These are phyloP conservation scores for Tipula lateralis DNA, from an alignment of 2,888 invertebrate species.

Conservation along the genomic window DNA sequence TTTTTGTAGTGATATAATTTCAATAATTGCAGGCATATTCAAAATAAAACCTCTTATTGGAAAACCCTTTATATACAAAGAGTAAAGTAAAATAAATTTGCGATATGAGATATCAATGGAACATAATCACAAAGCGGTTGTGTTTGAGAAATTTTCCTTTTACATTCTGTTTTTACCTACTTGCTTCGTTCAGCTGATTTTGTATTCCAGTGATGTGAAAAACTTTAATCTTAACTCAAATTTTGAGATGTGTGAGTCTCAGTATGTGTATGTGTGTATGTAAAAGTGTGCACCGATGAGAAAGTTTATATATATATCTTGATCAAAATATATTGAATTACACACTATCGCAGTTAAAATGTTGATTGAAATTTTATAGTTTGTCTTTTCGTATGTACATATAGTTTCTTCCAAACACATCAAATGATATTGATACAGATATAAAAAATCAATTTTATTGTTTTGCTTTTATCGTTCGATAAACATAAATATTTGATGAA, in stretches of 20 bases:
- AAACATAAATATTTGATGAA: background rate
- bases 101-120: background rate
- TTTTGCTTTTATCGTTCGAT: background rate
- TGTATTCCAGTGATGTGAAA: background rate
- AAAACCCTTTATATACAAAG: background rate
- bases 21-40: too few relatives aligned
- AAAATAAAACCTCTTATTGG: too few relatives aligned
- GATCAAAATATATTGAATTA: background rate
- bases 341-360: background rate
- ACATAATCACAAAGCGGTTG: background rate
- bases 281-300: background rate
- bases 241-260: background rate
- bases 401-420: background rate
- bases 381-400: background rate
- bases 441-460: background rate
- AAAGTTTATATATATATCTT: background rate
- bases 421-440: background rate
- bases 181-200: background rate
- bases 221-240: background rate
- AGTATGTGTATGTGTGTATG: background rate
- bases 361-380: conserved; percentile 19
- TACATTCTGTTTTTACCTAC: background rate
- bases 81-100: background rate
- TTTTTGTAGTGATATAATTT: too few relatives aligned
- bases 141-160: background rate